Evolutionary conservation across 2,113 vertebrate genomes (phyloP).

Genomic region (Rhineura floridana): DNA sequence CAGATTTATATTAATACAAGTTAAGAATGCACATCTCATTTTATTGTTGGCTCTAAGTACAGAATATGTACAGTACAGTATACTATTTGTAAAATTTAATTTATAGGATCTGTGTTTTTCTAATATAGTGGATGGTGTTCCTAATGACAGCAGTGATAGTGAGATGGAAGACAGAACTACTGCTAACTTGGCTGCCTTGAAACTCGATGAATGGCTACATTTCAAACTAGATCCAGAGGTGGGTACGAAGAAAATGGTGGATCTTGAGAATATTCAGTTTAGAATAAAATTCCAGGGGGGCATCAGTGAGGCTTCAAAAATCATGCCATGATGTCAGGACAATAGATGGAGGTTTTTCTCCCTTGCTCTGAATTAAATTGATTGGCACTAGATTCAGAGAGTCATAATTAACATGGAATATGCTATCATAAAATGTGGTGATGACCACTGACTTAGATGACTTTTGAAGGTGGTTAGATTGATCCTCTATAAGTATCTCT

Average conservation of each 20-base stretch:
- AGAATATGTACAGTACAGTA: too few relatives aligned
- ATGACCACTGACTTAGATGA: neutral
- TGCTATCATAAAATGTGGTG: neutral
- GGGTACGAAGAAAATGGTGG: conserved; percentile 17
- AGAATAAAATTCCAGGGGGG: too few relatives aligned
- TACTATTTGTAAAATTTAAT: conserved; percentile 43
- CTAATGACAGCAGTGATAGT: conserved; percentile 88
- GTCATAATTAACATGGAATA: neutral
- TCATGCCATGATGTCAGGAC: neutral
- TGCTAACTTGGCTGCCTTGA: conserved; percentile 77
- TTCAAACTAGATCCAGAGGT: conserved; percentile 89
- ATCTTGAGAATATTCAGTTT: neutral
- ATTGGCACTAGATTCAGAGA: neutral
- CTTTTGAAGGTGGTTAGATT: neutral
- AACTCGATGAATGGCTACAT: conserved; percentile 90
- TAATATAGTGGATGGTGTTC: conserved; percentile 62
- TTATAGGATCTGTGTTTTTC: conserved; percentile 19
- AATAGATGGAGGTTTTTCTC: neutral
- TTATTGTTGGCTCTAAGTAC: neutral
- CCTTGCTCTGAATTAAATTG: neutral
- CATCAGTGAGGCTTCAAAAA: neutral
- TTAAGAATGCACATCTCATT: neutral
- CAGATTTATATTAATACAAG: neutral
- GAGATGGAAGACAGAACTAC: conserved; percentile 81
- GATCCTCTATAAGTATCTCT: neutral